Conservation (phyloP, 2,113 vertebrate genomes). For the Microcebus lehilahytsara region DNA sequence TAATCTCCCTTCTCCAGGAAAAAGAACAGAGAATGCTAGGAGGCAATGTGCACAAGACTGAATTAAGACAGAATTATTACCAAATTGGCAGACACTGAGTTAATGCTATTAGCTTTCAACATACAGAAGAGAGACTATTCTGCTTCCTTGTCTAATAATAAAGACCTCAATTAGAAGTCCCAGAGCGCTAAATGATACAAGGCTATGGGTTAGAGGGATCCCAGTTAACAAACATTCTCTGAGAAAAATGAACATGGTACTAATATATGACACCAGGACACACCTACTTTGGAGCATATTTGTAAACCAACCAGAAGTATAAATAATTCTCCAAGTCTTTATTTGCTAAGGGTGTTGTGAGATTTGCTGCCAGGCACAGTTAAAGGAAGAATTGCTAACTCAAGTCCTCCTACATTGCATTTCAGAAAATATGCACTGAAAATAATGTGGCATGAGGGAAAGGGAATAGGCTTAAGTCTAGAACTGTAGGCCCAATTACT, state of each 20-base stretch:
- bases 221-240: not conserved
- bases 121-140: not conserved
- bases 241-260: not conserved
- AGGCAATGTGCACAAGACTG: not conserved
- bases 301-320: not conserved
- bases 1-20: not conserved
- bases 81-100: not conserved
- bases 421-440: not conserved
- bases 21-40: not conserved
- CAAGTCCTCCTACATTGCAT: not conserved
- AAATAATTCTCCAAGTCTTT: slow-evolving; percentile 21
- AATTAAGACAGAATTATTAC: not conserved
- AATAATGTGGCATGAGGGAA: not conserved
- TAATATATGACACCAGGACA: not conserved
- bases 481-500: not conserved
- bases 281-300: not conserved
- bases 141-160: not conserved
- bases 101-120: not conserved
- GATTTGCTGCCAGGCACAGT: slow-evolving; percentile 34
- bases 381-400: slow-evolving; percentile 35
- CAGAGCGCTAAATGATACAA: not conserved
- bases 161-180: not conserved
- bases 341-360: slow-evolving; percentile 33
- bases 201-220: not conserved
- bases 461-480: not conserved